Evolutionary conservation across 2,113 vertebrate genomes (phyloP).

Genomic region (Neomonachus schauinslandi): DNA sequence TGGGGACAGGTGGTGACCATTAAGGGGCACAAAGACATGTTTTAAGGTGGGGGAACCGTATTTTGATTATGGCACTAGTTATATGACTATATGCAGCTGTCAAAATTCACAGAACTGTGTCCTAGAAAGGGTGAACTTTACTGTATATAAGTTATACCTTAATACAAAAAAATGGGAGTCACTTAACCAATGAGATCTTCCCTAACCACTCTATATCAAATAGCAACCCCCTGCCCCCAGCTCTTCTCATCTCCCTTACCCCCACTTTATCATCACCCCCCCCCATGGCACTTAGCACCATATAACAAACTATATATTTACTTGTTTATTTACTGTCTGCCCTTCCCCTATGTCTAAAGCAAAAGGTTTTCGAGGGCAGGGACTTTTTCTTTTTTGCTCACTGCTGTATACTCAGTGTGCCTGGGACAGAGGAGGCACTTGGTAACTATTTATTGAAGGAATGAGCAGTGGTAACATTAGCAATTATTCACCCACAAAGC

Average conservation of each 20-base stretch:
- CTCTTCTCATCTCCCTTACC: not conserved
- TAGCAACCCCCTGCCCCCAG: not conserved
- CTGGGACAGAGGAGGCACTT: not conserved
- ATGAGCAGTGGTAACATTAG: not conserved
- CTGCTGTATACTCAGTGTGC: not conserved
- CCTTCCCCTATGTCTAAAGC: not conserved
- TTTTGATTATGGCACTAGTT: not conserved
- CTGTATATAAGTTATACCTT: not conserved
- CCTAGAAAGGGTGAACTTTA: not conserved
- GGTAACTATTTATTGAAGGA: not conserved
- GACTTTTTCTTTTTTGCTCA: not conserved
- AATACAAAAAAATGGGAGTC: not conserved
- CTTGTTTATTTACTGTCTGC: not conserved
- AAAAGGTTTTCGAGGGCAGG: not conserved
- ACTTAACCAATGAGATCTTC: not conserved
- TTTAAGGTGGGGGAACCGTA: not conserved
- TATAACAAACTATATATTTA: not conserved
- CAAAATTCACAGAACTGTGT: not conserved
- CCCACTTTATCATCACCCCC: not conserved
- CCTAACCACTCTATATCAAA: not conserved
- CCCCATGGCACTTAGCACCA: not conserved
- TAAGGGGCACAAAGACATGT: not conserved
- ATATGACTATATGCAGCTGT: not conserved
- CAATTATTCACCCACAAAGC: not conserved
- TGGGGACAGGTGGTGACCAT: not conserved